These are phyloP conservation scores for Actias luna DNA, from an alignment of 2,888 invertebrate genomes.

Conservation along the genomic window DNA sequence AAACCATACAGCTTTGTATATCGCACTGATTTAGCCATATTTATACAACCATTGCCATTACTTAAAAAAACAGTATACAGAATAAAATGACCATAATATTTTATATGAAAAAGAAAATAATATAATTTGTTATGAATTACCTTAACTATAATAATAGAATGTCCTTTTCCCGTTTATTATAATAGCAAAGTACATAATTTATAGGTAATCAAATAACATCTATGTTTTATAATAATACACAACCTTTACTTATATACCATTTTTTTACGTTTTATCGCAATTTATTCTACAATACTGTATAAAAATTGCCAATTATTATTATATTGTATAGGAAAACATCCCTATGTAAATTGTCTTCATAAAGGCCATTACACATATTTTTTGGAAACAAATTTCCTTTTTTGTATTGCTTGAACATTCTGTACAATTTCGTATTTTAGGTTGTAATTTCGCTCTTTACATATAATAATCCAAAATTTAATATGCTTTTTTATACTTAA, in stretches of 20 bases:
- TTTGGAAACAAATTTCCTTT: neutral
- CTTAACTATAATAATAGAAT: neutral
- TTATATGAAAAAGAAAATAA: neutral
- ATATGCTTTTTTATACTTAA: too few species aligned
- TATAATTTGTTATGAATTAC: neutral
- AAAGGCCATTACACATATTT: neutral
- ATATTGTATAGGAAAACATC: conserved; percentile 5
- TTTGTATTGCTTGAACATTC: neutral
- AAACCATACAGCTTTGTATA: neutral
- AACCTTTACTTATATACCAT: conserved; percentile 68
- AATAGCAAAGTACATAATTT: neutral
- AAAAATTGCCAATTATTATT: conserved; percentile 1
- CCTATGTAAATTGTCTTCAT: neutral
- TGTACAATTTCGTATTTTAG: neutral
- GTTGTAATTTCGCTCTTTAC: neutral
- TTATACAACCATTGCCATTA: neutral
- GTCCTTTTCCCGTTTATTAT: conserved; percentile 5
- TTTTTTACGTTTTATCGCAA: conserved; percentile 35
- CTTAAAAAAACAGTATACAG: neutral
- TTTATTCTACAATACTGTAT: conserved; percentile 10
- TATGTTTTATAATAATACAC: conserved; percentile 59
- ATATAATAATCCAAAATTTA: neutral
- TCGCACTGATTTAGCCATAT: neutral
- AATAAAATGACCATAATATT: neutral
- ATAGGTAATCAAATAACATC: conserved; percentile 9